phyloP scores from a whole-genome alignment of 1,140 invertebrate species.

The Drosophila rhopaloa region DNA sequence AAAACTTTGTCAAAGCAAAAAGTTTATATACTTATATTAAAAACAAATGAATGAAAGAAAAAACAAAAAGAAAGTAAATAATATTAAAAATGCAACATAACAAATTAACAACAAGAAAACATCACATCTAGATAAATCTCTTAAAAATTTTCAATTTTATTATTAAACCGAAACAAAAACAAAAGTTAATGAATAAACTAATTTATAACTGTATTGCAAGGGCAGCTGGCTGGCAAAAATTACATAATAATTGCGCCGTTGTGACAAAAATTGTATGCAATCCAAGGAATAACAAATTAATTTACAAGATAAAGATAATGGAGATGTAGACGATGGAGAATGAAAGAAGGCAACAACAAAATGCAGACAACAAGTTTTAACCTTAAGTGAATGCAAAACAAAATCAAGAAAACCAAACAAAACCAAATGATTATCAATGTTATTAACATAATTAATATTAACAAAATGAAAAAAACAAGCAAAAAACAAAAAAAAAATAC shows the following conservation, averaged over 20 bases:
- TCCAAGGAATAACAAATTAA: constrained; percentile 69
- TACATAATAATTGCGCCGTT: constrained; percentile 58
- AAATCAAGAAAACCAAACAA: constrained; percentile 52
- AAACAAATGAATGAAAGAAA: constrained; percentile 43
- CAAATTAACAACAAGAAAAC: constrained; percentile 67
- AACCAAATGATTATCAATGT: constrained; percentile 78
- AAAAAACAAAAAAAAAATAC: constrained; percentile 60
- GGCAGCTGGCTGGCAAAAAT: constrained; percentile 61
- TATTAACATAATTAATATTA: constrained; percentile 83
- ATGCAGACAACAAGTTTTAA: constrained; percentile 75
- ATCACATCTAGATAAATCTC: constrained; percentile 83
- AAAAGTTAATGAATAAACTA: constrained; percentile 74
- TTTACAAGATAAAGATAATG: constrained; percentile 59
- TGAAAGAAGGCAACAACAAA: constrained; percentile 40
- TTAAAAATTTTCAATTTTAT: constrained; percentile 83
- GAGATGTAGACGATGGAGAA: constrained; percentile 29
- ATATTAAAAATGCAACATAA: constrained; percentile 74
- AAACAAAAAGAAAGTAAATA: constrained; percentile 59
- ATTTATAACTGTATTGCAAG: constrained; percentile 74
- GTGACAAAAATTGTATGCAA: constrained; percentile 69
- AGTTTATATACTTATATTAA: constrained; percentile 80
- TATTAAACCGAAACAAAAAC: constrained; percentile 76
- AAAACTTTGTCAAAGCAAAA: constrained; percentile 75
- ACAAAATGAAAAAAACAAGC: constrained; percentile 60
- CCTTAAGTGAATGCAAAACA: constrained; percentile 71